A percentile compares a stretch with the other conserved stretches of the same genome.
Evolutionary conservation across 2,797 vertebrate genomes (phyloP).

Genomic region (Babyrousa celebensis): DNA sequence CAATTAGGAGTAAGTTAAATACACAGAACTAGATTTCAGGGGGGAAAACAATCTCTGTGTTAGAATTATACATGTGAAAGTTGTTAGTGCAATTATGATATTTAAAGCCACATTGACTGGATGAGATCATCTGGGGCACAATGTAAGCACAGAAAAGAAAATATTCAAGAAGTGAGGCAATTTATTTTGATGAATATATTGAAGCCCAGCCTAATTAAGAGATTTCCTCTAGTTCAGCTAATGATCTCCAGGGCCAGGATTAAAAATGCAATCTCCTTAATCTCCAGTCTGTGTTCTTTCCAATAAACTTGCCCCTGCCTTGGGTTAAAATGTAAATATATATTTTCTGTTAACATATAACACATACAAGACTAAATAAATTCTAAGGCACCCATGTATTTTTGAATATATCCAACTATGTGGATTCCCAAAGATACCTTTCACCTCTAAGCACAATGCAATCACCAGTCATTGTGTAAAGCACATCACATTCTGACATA

Average conservation of each 20-base stretch:
- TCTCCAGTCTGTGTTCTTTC: slow-evolving; percentile 25
- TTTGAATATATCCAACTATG: background rate
- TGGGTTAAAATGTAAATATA: slow-evolving; percentile 58
- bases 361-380: background rate
- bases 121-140: slow-evolving; percentile 62
- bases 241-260: slow-evolving; percentile 50
- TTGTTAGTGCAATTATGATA: background rate
- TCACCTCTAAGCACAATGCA: background rate
- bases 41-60: background rate
- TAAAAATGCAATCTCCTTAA: slow-evolving; percentile 69
- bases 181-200: slow-evolving; percentile 74
- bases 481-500: background rate
- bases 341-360: background rate
- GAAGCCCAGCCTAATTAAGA: slow-evolving; percentile 72
- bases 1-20: background rate
- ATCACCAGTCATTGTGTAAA: background rate
- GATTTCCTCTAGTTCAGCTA: slow-evolving; percentile 57
- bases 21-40: background rate
- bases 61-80: slow-evolving; percentile 24
- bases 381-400: background rate
- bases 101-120: slow-evolving; percentile 34
- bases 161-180: slow-evolving; percentile 24
- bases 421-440: background rate
- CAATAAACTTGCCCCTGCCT: background rate
- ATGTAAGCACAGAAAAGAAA: slow-evolving; percentile 67